Evolutionary conservation across 2,113 vertebrate genomes (phyloP), one percentile per base, ranked within the genome.

Genomic region (Epinephelus cyanopodus): DNA sequence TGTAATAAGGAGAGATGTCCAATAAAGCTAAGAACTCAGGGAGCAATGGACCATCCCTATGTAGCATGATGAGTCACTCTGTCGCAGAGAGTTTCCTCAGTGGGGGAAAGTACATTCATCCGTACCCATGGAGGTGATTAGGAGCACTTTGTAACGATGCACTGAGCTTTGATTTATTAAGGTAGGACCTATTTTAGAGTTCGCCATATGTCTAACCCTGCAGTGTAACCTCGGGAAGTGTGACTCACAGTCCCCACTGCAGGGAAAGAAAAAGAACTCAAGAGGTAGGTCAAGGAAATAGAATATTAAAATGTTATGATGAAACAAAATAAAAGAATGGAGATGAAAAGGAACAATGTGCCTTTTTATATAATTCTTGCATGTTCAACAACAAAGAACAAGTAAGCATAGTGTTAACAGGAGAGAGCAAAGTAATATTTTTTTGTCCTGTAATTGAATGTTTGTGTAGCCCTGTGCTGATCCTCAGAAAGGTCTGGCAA

Each of bases 21-120:
- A 77, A 70, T 83, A 71, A 74, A 78, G 25, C 65, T 65, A 13
- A n/a, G 52, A 83, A 67, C 67, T 62, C n/a, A 0, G 63, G 33
- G 80, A 80, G 70, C 29, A 76, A 72, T 62, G 25, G 62, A 53
- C 67, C 74, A 50, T 67, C 64, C 64, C 18, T 54, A 4, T 42
- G 47, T 39, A 29, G 64, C 27, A 60, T 3, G 66, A 84, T 82
- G 86, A 92, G 76, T 82, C 85, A 83, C 27, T 77, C 48, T 85
- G 66, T 75, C 27, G 17, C 80, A 75, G 74, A 74, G 61, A 56
- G 63, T 67, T 57, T 64, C 64, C 42, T 25, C 17, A n/a, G 37
- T 5, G 19, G 19, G 14, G 56, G 15, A 39, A 19, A 56, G 13
- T 18, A 12, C 21, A 68, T 58, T 57, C n/a, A 53, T 52, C 66